Evolutionary conservation across 2,113 vertebrate species (phyloP).

Genomic region (Ornithorhynchus anatinus): DNA sequence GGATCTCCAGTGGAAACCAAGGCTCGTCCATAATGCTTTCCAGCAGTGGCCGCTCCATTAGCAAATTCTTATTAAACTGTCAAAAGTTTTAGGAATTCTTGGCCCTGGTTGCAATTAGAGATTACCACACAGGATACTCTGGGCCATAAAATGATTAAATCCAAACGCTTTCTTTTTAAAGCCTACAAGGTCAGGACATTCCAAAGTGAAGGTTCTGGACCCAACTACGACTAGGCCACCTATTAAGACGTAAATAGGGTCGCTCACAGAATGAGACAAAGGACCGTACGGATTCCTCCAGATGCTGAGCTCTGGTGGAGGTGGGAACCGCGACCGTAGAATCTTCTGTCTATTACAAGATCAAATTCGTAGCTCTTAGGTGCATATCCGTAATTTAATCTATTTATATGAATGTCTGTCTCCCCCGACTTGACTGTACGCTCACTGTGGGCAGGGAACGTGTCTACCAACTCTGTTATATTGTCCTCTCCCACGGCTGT

Average conservation of each 20-base stretch:
- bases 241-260: slow-evolving; percentile 40
- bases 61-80: slow-evolving; percentile 41
- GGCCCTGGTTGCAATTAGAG: slow-evolving; percentile 40
- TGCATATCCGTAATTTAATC: no score
- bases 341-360: slow-evolving; percentile 49
- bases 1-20: slow-evolving; percentile 43
- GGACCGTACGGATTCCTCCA: slow-evolving; percentile 13
- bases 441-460: no score
- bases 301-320: slow-evolving; percentile 15
- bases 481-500: no score
- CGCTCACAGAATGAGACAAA: not conserved
- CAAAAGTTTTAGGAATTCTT: slow-evolving; percentile 19
- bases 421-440: no score
- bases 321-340: slow-evolving; percentile 42
- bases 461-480: no score
- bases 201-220: slow-evolving; percentile 26
- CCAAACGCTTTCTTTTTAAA: slow-evolving; percentile 49
- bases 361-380: no score
- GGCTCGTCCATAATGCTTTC: not conserved
- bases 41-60: slow-evolving; percentile 14
- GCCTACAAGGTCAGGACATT: slow-evolving; percentile 29
- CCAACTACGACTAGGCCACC: not conserved
- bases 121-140: slow-evolving; percentile 49
- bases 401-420: no score
- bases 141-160: slow-evolving; percentile 32